Conservation (phyloP, 2,113 vertebrate species). For the Australoheros scitulus region DNA sequence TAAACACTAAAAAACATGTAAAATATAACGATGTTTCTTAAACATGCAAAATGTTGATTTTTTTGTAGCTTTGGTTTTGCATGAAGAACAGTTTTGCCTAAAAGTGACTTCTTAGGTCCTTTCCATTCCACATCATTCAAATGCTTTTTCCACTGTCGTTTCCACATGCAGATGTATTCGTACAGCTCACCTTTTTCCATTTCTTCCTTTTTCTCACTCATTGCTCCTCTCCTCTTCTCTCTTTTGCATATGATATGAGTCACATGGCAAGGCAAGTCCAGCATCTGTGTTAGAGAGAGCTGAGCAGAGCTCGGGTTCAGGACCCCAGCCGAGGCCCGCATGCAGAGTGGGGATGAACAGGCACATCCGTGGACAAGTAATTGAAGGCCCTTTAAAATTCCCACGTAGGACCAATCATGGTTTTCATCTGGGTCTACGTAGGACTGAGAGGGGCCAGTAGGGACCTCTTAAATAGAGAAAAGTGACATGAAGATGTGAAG, state of each 20-base stretch:
- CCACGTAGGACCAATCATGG: slow-evolving; percentile 68
- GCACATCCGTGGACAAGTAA: slow-evolving; percentile 58
- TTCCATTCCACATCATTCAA: neutral
- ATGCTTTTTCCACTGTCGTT: neutral
- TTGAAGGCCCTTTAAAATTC: slow-evolving; percentile 78
- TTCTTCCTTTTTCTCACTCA: neutral
- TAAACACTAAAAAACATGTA: neutral
- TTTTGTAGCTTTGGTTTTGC: neutral
- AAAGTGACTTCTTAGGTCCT: neutral
- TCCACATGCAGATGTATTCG: slow-evolving; percentile 6
- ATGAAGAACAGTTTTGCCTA: neutral
- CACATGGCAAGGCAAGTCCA: slow-evolving; percentile 34
- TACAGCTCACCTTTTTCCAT: neutral
- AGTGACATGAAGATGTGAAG: slow-evolving; percentile 47
- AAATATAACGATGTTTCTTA: neutral
- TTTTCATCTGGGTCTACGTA: slow-evolving; percentile 48
- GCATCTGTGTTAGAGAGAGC: slow-evolving; percentile 48
- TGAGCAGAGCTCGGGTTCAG: slow-evolving; percentile 62
- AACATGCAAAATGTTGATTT: neutral
- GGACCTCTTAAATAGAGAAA: slow-evolving; percentile 36
- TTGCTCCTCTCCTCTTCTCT: slow-evolving; percentile 22
- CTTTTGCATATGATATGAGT: slow-evolving; percentile 72
- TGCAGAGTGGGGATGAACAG: slow-evolving; percentile 68
- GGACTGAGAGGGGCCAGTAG: slow-evolving; percentile 38
- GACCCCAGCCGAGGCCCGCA: slow-evolving; percentile 71